Conservation (phyloP, 1,140 invertebrate species). For the Fopius arisanus region DNA sequence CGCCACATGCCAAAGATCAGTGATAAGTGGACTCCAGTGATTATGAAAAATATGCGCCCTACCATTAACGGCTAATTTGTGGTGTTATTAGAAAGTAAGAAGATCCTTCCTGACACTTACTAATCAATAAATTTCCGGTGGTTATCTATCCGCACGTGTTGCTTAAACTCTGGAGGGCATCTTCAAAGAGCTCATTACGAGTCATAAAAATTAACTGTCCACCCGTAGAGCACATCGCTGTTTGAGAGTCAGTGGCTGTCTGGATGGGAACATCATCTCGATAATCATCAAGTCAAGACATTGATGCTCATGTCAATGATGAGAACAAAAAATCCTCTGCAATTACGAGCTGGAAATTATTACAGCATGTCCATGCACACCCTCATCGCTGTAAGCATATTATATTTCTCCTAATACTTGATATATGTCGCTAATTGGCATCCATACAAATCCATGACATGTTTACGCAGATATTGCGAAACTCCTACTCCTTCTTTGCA, state of each 20-base stretch:
- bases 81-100: not conserved
- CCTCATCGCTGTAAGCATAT: conserved; percentile 28
- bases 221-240: conserved; percentile 15
- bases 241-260: conserved; percentile 27
- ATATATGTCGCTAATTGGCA: not conserved
- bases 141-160: not conserved
- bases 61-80: not conserved
- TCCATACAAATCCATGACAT: not conserved
- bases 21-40: too few relatives aligned
- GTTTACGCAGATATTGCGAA: conserved; percentile 23
- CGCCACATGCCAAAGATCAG: too few relatives aligned
- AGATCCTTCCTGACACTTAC: not conserved
- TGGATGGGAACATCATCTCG: conserved; percentile 28
- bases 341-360: conserved; percentile 28
- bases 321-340: conserved; percentile 26
- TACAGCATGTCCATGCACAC: conserved; percentile 34
- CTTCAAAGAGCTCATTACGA: not conserved
- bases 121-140: not conserved
- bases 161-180: not conserved
- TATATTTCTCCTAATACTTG: not conserved
- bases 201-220: not conserved
- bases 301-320: conserved; percentile 27
- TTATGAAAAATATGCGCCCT: too few relatives aligned
- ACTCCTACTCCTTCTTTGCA: conserved; percentile 33
- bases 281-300: not conserved